These are phyloP conservation scores for Hypothenemus hampei DNA, from an alignment of 1,140 invertebrate genomes.

Conservation along the genomic window DNA sequence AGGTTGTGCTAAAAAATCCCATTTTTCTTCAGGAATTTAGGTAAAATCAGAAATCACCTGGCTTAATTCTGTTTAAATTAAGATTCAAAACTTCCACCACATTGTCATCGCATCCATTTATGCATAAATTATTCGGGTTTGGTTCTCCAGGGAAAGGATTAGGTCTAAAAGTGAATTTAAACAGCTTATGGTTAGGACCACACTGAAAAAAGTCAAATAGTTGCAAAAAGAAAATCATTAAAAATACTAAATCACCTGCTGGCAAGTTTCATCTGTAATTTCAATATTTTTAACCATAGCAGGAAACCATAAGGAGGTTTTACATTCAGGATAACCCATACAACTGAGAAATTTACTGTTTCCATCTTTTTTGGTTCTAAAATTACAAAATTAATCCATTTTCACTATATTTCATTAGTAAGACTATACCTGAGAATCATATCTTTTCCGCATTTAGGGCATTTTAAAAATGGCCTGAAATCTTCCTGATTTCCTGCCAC, in stretches of 20 bases:
- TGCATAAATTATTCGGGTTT: constrained; percentile 66
- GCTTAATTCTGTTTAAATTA: constrained; percentile 19
- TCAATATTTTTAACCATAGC: constrained; percentile 58
- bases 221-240: constrained; percentile 15
- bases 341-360: constrained; percentile 71
- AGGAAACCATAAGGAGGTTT: constrained; percentile 74
- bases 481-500: constrained; percentile 1
- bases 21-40: neutral
- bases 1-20: neutral
- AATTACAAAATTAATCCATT: constrained; percentile 7
- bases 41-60: neutral
- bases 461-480: constrained; percentile 54
- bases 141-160: constrained; percentile 55
- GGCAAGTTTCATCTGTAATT: constrained; percentile 63
- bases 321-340: constrained; percentile 72
- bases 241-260: constrained; percentile 51
- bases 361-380: constrained; percentile 59
- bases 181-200: constrained; percentile 59
- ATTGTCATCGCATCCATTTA: constrained; percentile 75
- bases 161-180: constrained; percentile 72
- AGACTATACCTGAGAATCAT: constrained; percentile 57
- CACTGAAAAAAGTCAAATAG: constrained; percentile 56
- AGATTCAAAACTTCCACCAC: constrained; percentile 67
- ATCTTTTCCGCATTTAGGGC: constrained; percentile 67
- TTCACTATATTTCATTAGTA: too few relatives aligned